Conservation (phyloP, 2,113 vertebrate genomes). For the Tachycineta bicolor region DNA sequence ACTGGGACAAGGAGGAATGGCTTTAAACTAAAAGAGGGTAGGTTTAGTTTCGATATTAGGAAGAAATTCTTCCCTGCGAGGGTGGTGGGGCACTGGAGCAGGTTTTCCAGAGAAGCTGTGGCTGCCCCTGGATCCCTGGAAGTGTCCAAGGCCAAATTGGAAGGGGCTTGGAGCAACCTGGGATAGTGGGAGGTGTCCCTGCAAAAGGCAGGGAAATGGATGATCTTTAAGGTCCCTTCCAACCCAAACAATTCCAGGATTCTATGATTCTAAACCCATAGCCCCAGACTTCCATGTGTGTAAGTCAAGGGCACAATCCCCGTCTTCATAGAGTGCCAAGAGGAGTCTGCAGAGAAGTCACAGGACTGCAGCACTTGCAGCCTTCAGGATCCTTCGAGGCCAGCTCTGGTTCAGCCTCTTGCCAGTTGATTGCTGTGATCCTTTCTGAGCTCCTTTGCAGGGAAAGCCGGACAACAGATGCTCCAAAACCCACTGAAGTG, state of each 20-base stretch:
- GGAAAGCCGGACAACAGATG: neutral
- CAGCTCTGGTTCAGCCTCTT: neutral
- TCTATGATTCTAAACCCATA: neutral
- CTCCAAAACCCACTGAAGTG: neutral
- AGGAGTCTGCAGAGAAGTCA: neutral
- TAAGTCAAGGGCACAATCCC: neutral
- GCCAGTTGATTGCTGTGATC: neutral
- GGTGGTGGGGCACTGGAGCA: neutral
- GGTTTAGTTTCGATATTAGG: neutral
- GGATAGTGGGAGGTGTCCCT: neutral
- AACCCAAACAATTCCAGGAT: neutral
- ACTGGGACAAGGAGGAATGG: too few species aligned
- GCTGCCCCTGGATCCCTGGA: neutral
- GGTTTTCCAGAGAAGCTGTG: neutral
- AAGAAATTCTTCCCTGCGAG: neutral
- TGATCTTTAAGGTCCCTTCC: neutral
- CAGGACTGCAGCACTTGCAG: neutral
- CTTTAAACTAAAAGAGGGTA: neutral
- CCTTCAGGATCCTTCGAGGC: neutral
- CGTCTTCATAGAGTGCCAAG: neutral
- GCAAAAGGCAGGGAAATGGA: fast-evolving
- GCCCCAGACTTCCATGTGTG: neutral
- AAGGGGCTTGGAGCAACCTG: neutral
- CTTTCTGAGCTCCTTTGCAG: neutral
- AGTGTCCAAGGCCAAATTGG: neutral